A percentile compares a stretch with the other conserved stretches of the same genome.
Evolutionary conservation across 2,113 vertebrate species (phyloP).

Genomic region (Apteryx mantelli): DNA sequence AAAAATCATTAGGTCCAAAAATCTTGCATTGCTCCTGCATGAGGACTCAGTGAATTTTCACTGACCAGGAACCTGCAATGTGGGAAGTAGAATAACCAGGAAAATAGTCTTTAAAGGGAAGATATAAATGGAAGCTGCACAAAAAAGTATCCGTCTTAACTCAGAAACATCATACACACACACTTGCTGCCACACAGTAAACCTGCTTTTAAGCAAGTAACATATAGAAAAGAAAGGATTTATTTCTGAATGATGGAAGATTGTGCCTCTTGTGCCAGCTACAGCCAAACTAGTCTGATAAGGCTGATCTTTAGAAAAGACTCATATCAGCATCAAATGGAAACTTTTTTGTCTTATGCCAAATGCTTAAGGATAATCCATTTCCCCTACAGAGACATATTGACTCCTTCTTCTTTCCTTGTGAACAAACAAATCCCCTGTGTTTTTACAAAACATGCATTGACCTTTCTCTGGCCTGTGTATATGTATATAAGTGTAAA

Average conservation of each 20-base stretch:
- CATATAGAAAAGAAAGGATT: background rate
- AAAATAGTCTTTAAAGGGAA: background rate
- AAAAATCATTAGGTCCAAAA: background rate
- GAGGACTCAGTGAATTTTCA: background rate
- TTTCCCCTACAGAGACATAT: background rate
- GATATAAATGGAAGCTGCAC: background rate
- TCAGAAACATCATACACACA: background rate
- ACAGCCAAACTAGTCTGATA: background rate
- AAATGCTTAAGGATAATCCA: slow-evolving; percentile 12
- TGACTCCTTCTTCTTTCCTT: background rate
- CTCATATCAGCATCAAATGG: background rate
- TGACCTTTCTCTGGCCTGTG: background rate
- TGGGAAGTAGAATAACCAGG: background rate
- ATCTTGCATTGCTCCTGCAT: background rate
- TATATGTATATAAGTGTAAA: background rate
- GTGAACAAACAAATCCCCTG: background rate
- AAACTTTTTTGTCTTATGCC: background rate
- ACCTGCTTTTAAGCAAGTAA: background rate
- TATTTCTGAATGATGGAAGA: background rate
- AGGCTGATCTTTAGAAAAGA: background rate
- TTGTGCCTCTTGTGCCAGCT: background rate
- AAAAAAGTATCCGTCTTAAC: background rate
- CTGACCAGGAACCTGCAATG: background rate
- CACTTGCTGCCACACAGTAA: background rate
- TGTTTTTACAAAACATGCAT: background rate